A percentile compares a stretch with the other conserved stretches of the same genome.
Evolutionary conservation across 2,797 vertebrate species (phyloP).

Genomic region (Lates japonicus): DNA sequence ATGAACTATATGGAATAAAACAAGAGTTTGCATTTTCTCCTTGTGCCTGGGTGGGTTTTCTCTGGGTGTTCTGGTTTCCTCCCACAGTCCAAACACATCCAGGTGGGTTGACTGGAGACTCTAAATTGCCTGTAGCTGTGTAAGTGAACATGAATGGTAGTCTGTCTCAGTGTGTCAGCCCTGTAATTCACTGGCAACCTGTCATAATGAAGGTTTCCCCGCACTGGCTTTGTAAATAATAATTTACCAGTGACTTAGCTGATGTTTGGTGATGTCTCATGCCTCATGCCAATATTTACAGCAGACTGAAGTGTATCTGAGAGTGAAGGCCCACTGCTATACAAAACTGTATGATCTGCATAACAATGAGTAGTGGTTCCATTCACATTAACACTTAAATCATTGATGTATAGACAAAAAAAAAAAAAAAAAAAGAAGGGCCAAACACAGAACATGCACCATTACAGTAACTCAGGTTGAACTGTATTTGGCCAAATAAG

Average conservation of each 20-base stretch:
- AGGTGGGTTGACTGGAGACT: not conserved
- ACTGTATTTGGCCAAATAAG: not conserved
- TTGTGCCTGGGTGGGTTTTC: not conserved
- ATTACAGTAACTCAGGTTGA: not conserved
- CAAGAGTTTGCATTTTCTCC: not conserved
- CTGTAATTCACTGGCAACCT: too few relatives aligned
- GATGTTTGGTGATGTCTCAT: not conserved
- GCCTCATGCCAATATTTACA: not conserved
- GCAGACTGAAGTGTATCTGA: not conserved
- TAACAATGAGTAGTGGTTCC: not conserved
- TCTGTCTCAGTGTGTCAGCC: too few relatives aligned
- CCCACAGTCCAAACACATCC: not conserved
- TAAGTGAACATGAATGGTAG: too few relatives aligned
- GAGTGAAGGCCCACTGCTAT: not conserved
- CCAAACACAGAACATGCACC: slow-evolving; percentile 14
- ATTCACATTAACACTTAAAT: not conserved
- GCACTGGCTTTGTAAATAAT: not conserved
- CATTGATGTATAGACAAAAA: not conserved
- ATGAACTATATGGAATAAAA: too few relatives aligned
- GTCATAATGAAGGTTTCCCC: not conserved
- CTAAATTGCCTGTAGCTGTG: too few relatives aligned
- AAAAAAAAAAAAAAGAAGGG: not conserved
- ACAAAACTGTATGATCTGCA: not conserved
- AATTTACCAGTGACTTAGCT: not conserved
- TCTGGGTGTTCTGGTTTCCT: not conserved